A percentile compares a stretch with the other conserved stretches of the same genome.
phyloP scores from a whole-genome alignment of 64 coral and sea anemone genomes.

The Porites lutea region DNA sequence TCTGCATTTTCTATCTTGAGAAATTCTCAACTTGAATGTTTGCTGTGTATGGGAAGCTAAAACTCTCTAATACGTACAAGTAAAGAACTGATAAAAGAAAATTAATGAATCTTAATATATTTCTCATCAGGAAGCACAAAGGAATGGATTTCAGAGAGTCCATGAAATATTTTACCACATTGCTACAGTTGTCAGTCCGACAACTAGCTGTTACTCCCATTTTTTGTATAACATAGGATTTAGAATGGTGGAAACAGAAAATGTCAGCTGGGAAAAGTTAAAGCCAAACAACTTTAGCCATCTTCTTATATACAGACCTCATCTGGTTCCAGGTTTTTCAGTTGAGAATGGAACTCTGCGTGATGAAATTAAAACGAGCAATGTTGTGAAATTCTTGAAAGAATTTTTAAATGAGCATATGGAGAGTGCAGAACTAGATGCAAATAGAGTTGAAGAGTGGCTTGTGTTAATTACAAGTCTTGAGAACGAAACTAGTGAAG shows the following conservation, averaged over 20 bases:
- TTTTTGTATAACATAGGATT: conserved; percentile 10
- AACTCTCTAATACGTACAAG: no score
- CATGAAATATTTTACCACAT: neutral
- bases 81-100: neutral
- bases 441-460: neutral
- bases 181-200: neutral
- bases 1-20: no score
- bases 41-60: no score
- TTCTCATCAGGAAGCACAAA: neutral
- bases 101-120: no score
- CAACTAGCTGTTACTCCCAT: neutral
- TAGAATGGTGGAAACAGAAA: neutral
- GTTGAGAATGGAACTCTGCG: neutral
- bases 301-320: conserved; percentile 9
- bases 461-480: neutral
- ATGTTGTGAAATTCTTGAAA: neutral
- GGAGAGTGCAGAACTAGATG: neutral
- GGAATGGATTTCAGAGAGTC: neutral
- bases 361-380: neutral
- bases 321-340: neutral
- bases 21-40: no score
- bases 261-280: neutral
- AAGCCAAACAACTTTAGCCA: neutral
- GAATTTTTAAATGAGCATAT: neutral
- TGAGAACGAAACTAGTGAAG: neutral